Evolutionary conservation across 2,888 invertebrate genomes (phyloP), one percentile per base, ranked within the genome.

Genomic region (Tetragonula carbonaria): DNA sequence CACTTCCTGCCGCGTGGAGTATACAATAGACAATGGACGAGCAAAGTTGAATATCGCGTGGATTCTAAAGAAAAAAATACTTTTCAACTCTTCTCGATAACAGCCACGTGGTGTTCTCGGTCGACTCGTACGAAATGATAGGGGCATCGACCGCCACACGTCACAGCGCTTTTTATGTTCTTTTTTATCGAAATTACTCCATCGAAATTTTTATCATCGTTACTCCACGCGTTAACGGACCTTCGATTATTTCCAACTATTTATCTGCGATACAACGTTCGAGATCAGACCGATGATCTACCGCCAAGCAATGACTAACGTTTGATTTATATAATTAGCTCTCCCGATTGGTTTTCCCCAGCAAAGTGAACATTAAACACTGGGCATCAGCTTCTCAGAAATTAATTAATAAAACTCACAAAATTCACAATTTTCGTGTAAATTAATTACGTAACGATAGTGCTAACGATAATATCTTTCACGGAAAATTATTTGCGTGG

Each of bases 101-200:
- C 45, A 45, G 38, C 82, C 86, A 85, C 85, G 86, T 86, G 86
- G 78, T 85, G 70, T 53, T 23, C 28, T 51, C 13, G n/a, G 4
- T 16, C 53, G 55, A 53, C 51, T 66, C 55, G 21, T 21, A 21
- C 55, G 21, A 70, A 59, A 45, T 62, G 50, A 67, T 77, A 71
- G 33, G 45, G 82, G 63, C 78, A 28, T 74, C 71, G 78, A 82
- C 74, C 81, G 57, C 50, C 45, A 23, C 33, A 65, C 38, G 51
- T n/a, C 2, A 66, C 45, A 51, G 11, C 1, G 16, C 33, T 55
- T 71, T 38, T 6, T 63, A 5, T 6, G 3, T 2, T 38, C 1
- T 55, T 38, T 38, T 45, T 0, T 16, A 23, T n/a, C 14, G 28
- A 33, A 38, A 23, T 23, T 23, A 23, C 23, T 23, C 23, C 23